A percentile compares a stretch with the other conserved stretches of the same genome.
Conservation (phyloP, 1,140 invertebrate genomes). For the Drosophila yakuba region DNA sequence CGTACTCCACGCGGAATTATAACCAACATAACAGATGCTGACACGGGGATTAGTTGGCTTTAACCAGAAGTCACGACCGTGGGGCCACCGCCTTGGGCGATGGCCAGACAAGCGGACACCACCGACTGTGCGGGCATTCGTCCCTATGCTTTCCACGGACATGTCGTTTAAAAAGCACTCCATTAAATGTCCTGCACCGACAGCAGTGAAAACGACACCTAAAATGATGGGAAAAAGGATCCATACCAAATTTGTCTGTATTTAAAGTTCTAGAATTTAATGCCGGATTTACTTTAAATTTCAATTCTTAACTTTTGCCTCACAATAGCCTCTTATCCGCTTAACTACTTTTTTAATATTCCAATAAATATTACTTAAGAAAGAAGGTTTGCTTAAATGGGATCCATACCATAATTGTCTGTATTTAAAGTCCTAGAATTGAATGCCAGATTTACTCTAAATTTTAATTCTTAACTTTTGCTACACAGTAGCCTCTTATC, state of each 20-base stretch:
- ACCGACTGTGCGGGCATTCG: slow-evolving; percentile 5
- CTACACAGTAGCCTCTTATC: too few species aligned
- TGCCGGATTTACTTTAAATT: background rate
- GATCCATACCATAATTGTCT: too few species aligned
- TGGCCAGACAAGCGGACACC: background rate
- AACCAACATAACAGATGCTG: slow-evolving; percentile 52
- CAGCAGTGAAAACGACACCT: background rate
- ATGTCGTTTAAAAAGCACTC: slow-evolving; percentile 29
- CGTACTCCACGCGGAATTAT: slow-evolving; percentile 25
- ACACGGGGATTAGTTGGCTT: slow-evolving; percentile 72
- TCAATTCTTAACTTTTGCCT: too few species aligned
- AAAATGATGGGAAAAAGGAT: background rate
- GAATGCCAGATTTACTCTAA: background rate
- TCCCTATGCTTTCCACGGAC: slow-evolving; percentile 21
- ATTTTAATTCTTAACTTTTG: too few species aligned
- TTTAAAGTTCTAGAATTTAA: too few species aligned
- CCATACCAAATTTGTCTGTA: too few species aligned
- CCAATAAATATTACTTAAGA: too few species aligned
- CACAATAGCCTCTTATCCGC: too few species aligned
- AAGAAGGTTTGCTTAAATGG: too few species aligned
- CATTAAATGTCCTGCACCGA: background rate
- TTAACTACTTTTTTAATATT: too few species aligned
- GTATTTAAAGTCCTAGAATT: too few species aligned
- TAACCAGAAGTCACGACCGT: slow-evolving; percentile 25
- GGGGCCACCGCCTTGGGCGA: background rate